Percentiles rank a stretch among this genome's conserved stretches.
phyloP scores from a whole-genome alignment of 2,113 vertebrate genomes.

The Sceloporus tristichus region DNA sequence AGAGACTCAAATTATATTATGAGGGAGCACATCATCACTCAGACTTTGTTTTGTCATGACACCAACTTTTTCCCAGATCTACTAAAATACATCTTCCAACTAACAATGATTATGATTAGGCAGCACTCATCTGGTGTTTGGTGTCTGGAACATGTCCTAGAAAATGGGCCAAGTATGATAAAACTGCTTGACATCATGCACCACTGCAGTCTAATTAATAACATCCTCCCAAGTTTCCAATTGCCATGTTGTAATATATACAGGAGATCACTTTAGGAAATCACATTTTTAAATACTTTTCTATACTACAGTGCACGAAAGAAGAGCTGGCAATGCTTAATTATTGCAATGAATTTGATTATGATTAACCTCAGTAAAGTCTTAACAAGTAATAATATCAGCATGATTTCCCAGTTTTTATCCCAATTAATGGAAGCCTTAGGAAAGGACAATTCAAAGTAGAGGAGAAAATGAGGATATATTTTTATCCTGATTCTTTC shows the following conservation, averaged over 20 bases:
- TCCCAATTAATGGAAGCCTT: too few relatives aligned
- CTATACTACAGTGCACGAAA: not conserved
- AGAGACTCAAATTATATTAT: not conserved
- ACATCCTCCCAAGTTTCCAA: not conserved
- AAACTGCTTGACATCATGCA: slow-evolving; percentile 8
- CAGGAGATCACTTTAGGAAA: not conserved
- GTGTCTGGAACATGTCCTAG: not conserved
- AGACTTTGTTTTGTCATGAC: not conserved
- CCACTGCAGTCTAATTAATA: not conserved
- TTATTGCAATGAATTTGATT: slow-evolving; percentile 6
- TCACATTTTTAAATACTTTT: not conserved
- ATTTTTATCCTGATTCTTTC: too few relatives aligned
- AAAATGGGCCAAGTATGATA: not conserved
- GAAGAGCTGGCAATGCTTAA: slow-evolving; percentile 1
- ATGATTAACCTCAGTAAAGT: slow-evolving; percentile 26
- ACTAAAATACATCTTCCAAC: not conserved
- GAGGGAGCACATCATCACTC: not conserved
- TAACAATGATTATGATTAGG: not conserved
- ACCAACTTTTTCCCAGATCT: not conserved
- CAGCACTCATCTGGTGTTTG: not conserved
- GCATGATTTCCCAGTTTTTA: not conserved
- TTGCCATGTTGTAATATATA: not conserved
- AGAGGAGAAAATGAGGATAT: too few relatives aligned
- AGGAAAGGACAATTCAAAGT: too few relatives aligned
- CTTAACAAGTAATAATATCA: not conserved